Conservation (phyloP, 2,888 invertebrate species). For the Ennomos fuscantarius region DNA sequence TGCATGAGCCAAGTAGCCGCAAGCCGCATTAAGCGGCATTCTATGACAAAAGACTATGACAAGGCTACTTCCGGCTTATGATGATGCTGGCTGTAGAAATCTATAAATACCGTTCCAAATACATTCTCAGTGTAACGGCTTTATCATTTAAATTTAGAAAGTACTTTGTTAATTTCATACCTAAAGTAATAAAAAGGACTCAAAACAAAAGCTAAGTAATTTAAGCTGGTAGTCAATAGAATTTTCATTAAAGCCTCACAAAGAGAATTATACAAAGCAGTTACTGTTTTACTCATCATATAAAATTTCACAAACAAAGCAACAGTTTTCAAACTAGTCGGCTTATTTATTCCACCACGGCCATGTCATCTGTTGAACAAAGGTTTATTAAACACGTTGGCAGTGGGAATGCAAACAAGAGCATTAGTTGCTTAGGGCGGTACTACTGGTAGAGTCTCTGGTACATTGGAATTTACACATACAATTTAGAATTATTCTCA, state of each 20-base stretch:
- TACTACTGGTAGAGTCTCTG: slow-evolving; percentile 28
- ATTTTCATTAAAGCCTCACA: slow-evolving; percentile 6
- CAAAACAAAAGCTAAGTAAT: neutral
- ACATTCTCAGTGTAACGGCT: too few species aligned
- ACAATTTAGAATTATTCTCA: too few species aligned
- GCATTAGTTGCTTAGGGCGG: slow-evolving; percentile 45
- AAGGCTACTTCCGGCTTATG: too few species aligned
- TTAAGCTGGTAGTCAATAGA: neutral
- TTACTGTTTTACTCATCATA: slow-evolving; percentile 26
- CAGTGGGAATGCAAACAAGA: slow-evolving; percentile 48
- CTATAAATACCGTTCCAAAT: too few species aligned
- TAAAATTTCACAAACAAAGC: slow-evolving; percentile 42
- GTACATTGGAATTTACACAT: neutral
- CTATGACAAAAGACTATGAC: too few species aligned
- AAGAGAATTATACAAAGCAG: slow-evolving; percentile 3
- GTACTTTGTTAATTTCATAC: too few species aligned
- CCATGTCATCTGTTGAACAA: slow-evolving; percentile 48
- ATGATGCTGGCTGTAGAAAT: too few species aligned
- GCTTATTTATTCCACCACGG: slow-evolving; percentile 47
- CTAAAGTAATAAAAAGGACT: too few species aligned
- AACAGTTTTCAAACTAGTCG: slow-evolving; percentile 40
- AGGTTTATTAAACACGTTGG: slow-evolving; percentile 52
- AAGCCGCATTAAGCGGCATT: too few species aligned
- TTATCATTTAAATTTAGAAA: too few species aligned
- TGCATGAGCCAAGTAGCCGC: too few species aligned